Evolutionary conservation across 2,113 vertebrate genomes (phyloP), one percentile per base, ranked within the genome.

Genomic region (Mohoua ochrocephala): DNA sequence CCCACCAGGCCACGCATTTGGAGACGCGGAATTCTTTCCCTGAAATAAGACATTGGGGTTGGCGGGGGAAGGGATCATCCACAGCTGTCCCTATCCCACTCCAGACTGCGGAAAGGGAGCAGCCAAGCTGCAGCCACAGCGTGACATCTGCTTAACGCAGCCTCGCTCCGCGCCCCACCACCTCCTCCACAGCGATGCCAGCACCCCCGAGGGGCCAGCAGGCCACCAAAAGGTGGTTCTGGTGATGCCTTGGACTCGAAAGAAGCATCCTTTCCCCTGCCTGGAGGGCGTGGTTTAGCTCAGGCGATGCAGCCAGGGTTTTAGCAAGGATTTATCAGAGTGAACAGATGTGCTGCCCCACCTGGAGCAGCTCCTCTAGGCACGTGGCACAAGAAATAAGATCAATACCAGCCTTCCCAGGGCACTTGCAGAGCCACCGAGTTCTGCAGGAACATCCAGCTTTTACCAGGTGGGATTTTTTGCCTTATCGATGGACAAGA

Each of bases 1-100:
- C 93, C 53, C 22, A 18, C 41, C 73, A 52, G 95, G 94, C 92
- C 93, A 79, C 54, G 3, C 89, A 94, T 96, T 91, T 76, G 86
- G 91, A 95, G 89, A 94, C 41, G 19, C 1, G 1, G 15, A 95
- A 97, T 97, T 91, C 95, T 95, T 95, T 92, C 91, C 96, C 87
- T 73, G 65, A 96, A 97, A 95, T 81, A 87, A 94, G 73, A 74
- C 71, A 22, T 91, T 69, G 67, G 60, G 90, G 79, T 28, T 59
- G n/a, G 35, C 5, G 49, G 37, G 22, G 47, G 59, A 42, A 91
- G 83, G 87, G 94, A 95, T 94, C 87, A 77, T n/a, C 64, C 84
- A 73, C 97, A 97, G 97, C 97, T 97, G 96, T 96, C 96, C 65
- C 87, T 60, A 23, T 90, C 49, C 87, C 91, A 75, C 49, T 45